Evolutionary conservation across 2,113 vertebrate genomes (phyloP), one percentile per base, ranked within the genome.

Genomic region (Pseudopodoces humilis): DNA sequence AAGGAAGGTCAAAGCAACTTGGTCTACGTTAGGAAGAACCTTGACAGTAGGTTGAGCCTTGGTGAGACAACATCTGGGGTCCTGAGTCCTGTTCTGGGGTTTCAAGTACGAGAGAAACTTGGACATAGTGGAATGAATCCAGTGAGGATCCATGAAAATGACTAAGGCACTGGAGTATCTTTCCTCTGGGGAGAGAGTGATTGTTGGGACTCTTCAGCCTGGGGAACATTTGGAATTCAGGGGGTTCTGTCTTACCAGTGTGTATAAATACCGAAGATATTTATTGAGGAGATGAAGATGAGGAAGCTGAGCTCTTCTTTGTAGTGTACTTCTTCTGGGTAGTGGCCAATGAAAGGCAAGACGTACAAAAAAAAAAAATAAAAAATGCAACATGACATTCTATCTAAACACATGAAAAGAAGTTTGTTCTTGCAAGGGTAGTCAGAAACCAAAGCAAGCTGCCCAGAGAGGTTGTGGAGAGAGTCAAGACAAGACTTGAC

Each of bases 1-100:
- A 28, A 30, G 47, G 52, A 35, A n/a, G 44, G 31, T 12, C n/a
- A 43, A 30, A 72, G 23, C 27, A 62, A 8, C 43, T n/a, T 31
- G 28, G 15, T 33, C 43, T 68, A 27, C 1, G 0, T 46, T 58
- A 71, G 31, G 19, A 62, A 23, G 16, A 72, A 16, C 1, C 2
- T n/a, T 46, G 35, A 28, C 21, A 56, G 43, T 37, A 47, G 30
- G 23, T 25, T 82, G 23, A 63, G 23, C 15, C 17, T 27, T 68
- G 35, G 3, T 55, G 50, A 52, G 39, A 59, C 13, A 15, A 7
- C 25, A 30, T 43, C 10, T 14, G 15, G 27, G 21, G 17, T 58
- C 20, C 35, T 84, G 52, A 8, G 5, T 63, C 13, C 22, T 11
- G 3, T 74, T 27, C 39, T 27, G 39, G 49, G 14, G 6, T 88